A percentile compares a stretch with the other conserved stretches of the same genome.
Conservation (phyloP, 2,797 vertebrate genomes). For the Cygnus olor region DNA sequence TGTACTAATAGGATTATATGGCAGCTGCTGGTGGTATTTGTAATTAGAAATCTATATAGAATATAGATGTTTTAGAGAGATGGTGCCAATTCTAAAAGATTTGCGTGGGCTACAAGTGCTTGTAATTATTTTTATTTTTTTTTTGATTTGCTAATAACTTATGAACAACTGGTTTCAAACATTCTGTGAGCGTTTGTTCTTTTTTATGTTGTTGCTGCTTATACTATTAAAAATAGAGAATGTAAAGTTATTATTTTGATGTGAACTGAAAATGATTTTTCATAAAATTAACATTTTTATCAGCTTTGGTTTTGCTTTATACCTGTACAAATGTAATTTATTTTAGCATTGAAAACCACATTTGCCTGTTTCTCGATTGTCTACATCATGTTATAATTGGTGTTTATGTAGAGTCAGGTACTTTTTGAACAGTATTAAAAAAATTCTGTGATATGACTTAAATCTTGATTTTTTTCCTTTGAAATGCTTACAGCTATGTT, state of each 20-base stretch:
- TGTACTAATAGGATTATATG: conserved; percentile 84
- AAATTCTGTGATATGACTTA: conserved; percentile 79
- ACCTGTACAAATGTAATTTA: conserved; percentile 88
- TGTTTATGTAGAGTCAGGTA: conserved; percentile 91
- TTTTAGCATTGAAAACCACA: conserved; percentile 83
- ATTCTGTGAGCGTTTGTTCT: conserved; percentile 80
- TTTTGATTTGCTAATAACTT: conserved; percentile 81
- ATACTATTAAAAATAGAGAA: conserved; percentile 88
- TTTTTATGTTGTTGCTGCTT: conserved; percentile 83
- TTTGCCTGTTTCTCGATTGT: conserved; percentile 85
- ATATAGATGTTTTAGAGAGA: conserved; percentile 86
- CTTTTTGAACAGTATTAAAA: conserved; percentile 88
- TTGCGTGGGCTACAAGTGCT: conserved; percentile 87
- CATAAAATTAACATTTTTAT: conserved; percentile 89
- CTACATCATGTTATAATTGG: conserved; percentile 86
- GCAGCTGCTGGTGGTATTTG: conserved; percentile 83
- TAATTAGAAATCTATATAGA: conserved; percentile 86
- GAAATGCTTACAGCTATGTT: conserved; percentile 14
- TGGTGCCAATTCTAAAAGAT: conserved; percentile 87
- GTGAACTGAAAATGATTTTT: conserved; percentile 89
- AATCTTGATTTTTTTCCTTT: conserved; percentile 53
- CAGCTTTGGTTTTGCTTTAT: conserved; percentile 88
- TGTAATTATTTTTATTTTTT: conserved; percentile 76
- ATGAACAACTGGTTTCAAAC: conserved; percentile 77
- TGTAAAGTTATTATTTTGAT: conserved; percentile 90